Evolutionary conservation across 1,140 invertebrate species (phyloP).

Genomic region (Drosophila pectinifera): DNA sequence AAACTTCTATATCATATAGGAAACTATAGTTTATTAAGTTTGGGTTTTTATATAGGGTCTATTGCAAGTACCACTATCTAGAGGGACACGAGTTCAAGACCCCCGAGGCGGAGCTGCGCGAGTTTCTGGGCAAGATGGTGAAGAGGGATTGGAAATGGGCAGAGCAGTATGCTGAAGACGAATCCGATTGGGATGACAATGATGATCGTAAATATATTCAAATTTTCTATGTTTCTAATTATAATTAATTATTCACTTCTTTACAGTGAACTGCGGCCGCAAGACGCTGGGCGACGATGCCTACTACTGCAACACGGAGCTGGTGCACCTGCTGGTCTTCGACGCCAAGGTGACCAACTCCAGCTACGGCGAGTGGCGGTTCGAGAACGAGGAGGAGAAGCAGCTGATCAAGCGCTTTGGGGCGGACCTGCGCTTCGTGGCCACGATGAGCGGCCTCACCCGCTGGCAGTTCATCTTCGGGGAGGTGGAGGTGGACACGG

Average conservation of each 20-base stretch:
- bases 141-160: slow-evolving; percentile 87
- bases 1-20: neutral
- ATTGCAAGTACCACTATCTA: slow-evolving; percentile 94
- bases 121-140: slow-evolving; percentile 90
- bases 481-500: slow-evolving; percentile 84
- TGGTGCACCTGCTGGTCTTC: slow-evolving; percentile 93
- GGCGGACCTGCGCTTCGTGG: slow-evolving; percentile 91
- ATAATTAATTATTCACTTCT: neutral
- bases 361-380: slow-evolving; percentile 88
- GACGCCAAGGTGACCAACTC: slow-evolving; percentile 93
- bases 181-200: slow-evolving; percentile 62
- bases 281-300: slow-evolving; percentile 88
- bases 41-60: slow-evolving; percentile 87
- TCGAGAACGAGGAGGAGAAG: slow-evolving; percentile 86
- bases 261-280: slow-evolving; percentile 87
- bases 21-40: neutral
- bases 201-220: slow-evolving; percentile 61
- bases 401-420: slow-evolving; percentile 88
- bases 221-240: no score
- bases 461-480: slow-evolving; percentile 91
- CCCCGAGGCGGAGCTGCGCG: slow-evolving; percentile 90
- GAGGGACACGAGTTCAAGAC: slow-evolving; percentile 89
- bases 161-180: slow-evolving; percentile 86
- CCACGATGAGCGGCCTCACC: slow-evolving; percentile 94
- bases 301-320: slow-evolving; percentile 93